phyloP scores from a whole-genome alignment of 2,888 invertebrate genomes.

The Tinea semifulvella region DNA sequence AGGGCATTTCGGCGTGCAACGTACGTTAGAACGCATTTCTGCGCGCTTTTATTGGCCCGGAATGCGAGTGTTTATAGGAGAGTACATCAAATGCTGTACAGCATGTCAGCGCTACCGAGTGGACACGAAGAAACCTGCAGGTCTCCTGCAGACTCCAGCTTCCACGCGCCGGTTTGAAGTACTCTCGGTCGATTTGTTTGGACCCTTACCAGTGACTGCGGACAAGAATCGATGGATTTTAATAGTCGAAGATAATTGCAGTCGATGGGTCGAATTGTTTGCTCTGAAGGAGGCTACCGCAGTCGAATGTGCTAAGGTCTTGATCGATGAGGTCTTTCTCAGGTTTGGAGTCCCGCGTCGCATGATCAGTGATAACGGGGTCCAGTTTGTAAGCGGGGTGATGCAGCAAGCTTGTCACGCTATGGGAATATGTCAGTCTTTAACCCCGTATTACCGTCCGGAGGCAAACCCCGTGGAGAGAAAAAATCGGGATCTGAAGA shows the following conservation, averaged over 20 bases:
- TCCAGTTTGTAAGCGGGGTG: slow-evolving; percentile 28
- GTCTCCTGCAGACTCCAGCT: slow-evolving; percentile 26
- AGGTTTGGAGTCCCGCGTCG: slow-evolving; percentile 29
- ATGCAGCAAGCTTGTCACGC: slow-evolving; percentile 28
- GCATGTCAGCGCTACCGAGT: slow-evolving; percentile 30
- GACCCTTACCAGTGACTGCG: slow-evolving; percentile 20
- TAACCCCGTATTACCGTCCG: slow-evolving; percentile 30
- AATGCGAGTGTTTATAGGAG: slow-evolving; percentile 23
- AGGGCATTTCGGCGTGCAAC: slow-evolving; percentile 25
- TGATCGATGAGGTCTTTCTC: slow-evolving; percentile 30
- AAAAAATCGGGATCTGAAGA: slow-evolving; percentile 21
- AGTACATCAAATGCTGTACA: slow-evolving; percentile 24
- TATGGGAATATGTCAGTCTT: slow-evolving; percentile 23
- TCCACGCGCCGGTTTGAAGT: slow-evolving; percentile 25
- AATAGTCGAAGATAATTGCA: slow-evolving; percentile 23
- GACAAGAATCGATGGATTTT: slow-evolving; percentile 20
- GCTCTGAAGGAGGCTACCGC: slow-evolving; percentile 22
- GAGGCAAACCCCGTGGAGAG: slow-evolving; percentile 20
- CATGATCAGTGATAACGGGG: slow-evolving; percentile 32
- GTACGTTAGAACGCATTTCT: slow-evolving; percentile 20
- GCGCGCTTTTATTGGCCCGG: slow-evolving; percentile 24
- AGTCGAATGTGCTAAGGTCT: slow-evolving; percentile 22
- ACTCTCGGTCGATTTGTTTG: slow-evolving; percentile 28
- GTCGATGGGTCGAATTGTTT: slow-evolving; percentile 24
- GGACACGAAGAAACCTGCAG: slow-evolving; percentile 28